Base-by-base conservation (phyloP, 1,140 invertebrate genomes). In the Rhyacophila brunnea region DNA sequence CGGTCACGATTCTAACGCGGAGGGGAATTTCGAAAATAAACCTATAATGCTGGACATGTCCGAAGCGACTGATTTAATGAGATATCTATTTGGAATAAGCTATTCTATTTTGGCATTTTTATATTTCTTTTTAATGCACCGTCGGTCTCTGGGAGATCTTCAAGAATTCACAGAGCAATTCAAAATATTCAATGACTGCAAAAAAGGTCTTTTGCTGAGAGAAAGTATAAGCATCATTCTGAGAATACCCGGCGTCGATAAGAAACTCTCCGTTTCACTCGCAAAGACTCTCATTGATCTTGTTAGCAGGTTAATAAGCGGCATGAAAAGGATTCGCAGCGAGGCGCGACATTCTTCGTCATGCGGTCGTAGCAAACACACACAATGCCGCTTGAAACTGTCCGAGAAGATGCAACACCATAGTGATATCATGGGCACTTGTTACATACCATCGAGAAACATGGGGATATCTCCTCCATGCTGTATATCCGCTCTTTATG, bases 101-200 rank as follows among this genome's bases (percentile, higher is more conserved):
- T 85, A 85, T 58, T 83, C 80, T 0, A 77, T 84, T 6, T 75
- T 83, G 0, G 81, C 80, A 1, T 83, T 85, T 65, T 75, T 85
- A 13, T 83, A 85, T 58, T 82, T 79, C 50, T 66, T 85, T 2
- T 67, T 87, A 19, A 79, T 83, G 67, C 84, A 86, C 32, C 75
- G 80, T 54, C 73, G 74, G 0, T 71, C 73, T 32, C 66, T 75
- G 0, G 82, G 84, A 11, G 82, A 82, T 58, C 67, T 85, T 7
- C 71, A 80, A 6, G 80, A 85, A 55, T 86, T 86, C 65, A 73
- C 82, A 6, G 81, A 85, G 18, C 70, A 85, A 23, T 85, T 86
- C 59, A 81, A 81, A 44, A 64, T 85, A 14, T 86, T 85, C 62
- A 73, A 73, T 1, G 82, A 85, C 34, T 84, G 83, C 50, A 75